A percentile compares a stretch with the other conserved stretches of the same genome.
These are phyloP conservation scores for Pseudococcus jackbeardsleyi DNA, from an alignment of 2,888 invertebrate genomes.

Conservation along the genomic window DNA sequence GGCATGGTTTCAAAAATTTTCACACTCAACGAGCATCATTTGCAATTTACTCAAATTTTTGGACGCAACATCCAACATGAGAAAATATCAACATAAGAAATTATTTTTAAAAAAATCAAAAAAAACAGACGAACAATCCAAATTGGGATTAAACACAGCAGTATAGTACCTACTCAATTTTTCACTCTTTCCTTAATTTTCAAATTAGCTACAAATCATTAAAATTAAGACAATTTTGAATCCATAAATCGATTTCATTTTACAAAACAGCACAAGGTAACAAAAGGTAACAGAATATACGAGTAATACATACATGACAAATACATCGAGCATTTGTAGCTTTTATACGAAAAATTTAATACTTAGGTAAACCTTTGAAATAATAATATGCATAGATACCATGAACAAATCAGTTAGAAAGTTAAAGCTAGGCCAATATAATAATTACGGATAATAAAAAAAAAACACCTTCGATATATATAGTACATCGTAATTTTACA, in stretches of 20 bases:
- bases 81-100: too few species aligned
- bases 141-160: too few species aligned
- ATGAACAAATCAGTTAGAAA: not conserved
- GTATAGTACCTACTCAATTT: too few species aligned
- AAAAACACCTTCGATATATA: not conserved
- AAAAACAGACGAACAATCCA: too few species aligned
- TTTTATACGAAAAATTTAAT: not conserved
- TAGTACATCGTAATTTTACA: not conserved
- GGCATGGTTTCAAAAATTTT: too few species aligned
- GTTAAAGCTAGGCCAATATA: not conserved
- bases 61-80: too few species aligned
- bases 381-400: not conserved
- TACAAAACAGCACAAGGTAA: slow-evolving; percentile 35
- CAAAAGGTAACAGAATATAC: slow-evolving; percentile 41
- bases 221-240: too few species aligned
- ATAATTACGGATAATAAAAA: not conserved
- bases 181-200: too few species aligned
- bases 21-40: too few species aligned
- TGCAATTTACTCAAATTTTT: too few species aligned
- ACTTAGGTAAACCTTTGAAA: not conserved
- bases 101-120: too few species aligned
- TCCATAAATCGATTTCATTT: not conserved
- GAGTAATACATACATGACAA: slow-evolving; percentile 21
- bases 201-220: too few species aligned
- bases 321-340: not conserved